phyloP scores from a whole-genome alignment of 2,113 vertebrate genomes.

The Bambusicola thoracicus region DNA sequence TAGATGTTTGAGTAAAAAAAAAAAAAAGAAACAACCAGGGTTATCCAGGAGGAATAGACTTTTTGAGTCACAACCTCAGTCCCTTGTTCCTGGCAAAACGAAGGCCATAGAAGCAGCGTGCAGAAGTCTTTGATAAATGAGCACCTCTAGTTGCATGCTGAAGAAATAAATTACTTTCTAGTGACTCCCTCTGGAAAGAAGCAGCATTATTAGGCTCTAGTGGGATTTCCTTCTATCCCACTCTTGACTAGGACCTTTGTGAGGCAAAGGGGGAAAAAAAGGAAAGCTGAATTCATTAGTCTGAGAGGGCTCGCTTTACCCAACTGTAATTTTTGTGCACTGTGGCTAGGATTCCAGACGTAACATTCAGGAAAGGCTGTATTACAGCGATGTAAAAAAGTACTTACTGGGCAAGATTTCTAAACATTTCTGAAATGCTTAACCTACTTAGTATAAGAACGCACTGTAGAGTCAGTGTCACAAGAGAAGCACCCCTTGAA shows the following conservation, averaged over 20 bases:
- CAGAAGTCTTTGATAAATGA: background rate
- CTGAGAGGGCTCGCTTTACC: background rate
- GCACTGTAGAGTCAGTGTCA: background rate
- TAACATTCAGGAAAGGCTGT: background rate
- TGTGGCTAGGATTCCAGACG: background rate
- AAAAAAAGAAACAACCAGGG: background rate
- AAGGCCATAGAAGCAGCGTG: background rate
- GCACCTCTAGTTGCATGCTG: background rate
- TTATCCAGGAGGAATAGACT: background rate
- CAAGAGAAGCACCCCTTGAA: background rate
- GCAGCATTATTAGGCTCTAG: slow-evolving; percentile 46
- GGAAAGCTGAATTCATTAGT: background rate
- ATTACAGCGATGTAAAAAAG: background rate
- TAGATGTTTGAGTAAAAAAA: background rate
- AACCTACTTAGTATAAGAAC: background rate
- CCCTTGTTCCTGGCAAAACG: background rate
- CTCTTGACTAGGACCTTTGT: slow-evolving; percentile 18
- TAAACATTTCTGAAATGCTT: background rate
- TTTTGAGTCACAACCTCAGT: slow-evolving; percentile 15
- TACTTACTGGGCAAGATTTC: background rate
- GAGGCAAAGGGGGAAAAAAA: background rate
- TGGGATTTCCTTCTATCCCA: slow-evolving; percentile 44
- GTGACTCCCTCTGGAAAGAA: slow-evolving; percentile 63
- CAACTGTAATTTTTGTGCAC: background rate
- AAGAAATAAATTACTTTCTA: slow-evolving; percentile 56